A percentile compares a stretch with the other conserved stretches of the same genome.
phyloP scores from a whole-genome alignment of 2,797 vertebrate species.

The Syngnathus rostellatus region DNA sequence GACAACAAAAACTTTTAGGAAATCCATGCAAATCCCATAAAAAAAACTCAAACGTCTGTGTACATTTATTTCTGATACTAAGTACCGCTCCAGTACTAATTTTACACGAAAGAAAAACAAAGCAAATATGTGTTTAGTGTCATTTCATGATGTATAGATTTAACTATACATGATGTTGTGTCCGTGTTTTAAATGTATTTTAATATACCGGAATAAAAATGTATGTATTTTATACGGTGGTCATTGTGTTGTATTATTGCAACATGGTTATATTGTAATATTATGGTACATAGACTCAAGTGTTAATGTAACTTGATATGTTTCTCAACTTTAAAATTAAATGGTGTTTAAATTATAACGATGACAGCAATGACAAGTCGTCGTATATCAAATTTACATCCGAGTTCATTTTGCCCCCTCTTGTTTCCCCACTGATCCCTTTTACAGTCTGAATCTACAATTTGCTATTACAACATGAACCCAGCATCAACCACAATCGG shows the following conservation, averaged over 20 bases:
- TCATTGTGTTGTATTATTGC: background rate
- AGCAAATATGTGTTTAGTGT: background rate
- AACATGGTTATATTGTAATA: background rate
- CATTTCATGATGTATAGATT: background rate
- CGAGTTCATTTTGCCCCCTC: constrained; percentile 17
- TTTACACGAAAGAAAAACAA: background rate
- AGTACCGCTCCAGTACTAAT: background rate
- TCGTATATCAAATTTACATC: constrained; percentile 48
- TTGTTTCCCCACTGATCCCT: constrained; percentile 44
- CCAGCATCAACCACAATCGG: constrained; percentile 54
- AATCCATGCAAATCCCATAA: background rate
- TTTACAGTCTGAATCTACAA: constrained; percentile 23
- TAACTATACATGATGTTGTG: background rate
- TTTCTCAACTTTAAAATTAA: background rate
- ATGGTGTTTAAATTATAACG: constrained; percentile 8
- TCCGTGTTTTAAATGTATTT: constrained; percentile 1
- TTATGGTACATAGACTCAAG: too few species aligned
- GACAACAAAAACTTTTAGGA: background rate
- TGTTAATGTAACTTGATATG: background rate
- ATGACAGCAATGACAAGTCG: constrained; percentile 30
- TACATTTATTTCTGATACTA: background rate
- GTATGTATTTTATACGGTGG: background rate
- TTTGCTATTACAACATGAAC: constrained; percentile 47
- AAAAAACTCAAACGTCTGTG: background rate
- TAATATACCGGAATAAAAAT: constrained; percentile 1